Conservation (phyloP, 2,113 vertebrate genomes). For the Mastomys natalensis region DNA sequence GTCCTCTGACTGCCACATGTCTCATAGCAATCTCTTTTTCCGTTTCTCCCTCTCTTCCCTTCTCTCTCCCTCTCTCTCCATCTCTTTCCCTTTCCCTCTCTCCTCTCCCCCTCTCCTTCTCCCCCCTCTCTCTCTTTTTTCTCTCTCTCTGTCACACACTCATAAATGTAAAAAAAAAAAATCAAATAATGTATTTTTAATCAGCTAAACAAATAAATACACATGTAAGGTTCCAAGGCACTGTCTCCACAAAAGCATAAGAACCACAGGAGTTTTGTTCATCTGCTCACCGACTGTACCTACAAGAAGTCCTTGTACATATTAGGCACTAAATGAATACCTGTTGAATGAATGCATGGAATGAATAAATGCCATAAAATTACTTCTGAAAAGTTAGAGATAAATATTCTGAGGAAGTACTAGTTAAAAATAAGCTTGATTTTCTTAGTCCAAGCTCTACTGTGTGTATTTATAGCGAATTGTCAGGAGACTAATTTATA, state of each 20-base stretch:
- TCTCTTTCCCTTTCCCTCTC: fast-evolving
- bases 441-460: slow-evolving; percentile 50
- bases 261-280: neutral
- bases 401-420: neutral
- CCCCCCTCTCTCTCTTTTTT: neutral
- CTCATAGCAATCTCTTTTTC: too few species aligned
- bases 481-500: slow-evolving; percentile 58
- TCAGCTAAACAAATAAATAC: neutral
- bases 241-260: neutral
- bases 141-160: neutral
- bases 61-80: neutral
- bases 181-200: neutral
- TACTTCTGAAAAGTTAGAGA: neutral
- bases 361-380: neutral
- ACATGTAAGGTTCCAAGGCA: neutral
- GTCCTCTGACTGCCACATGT: neutral
- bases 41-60: neutral
- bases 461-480: slow-evolving; percentile 42
- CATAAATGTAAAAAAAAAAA: neutral
- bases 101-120: neutral
- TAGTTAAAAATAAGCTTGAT: slow-evolving; percentile 45
- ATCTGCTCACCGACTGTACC: neutral
- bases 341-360: neutral
- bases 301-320: neutral
- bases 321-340: neutral